These are phyloP conservation scores for Drosophila silvestris DNA, from an alignment of 2,888 invertebrate species.

Conservation along the genomic window DNA sequence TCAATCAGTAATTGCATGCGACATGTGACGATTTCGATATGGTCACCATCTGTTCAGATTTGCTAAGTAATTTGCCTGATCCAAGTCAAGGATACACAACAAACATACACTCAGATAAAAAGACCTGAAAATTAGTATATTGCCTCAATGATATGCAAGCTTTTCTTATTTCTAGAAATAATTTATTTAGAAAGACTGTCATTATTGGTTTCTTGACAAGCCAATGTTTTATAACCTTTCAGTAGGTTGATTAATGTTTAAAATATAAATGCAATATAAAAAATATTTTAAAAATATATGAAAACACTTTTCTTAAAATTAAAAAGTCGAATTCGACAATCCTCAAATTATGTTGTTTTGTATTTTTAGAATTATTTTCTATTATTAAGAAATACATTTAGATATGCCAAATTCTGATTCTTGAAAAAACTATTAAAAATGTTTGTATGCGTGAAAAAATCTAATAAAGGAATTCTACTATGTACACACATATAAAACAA, in stretches of 20 bases:
- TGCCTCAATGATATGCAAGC: not conserved
- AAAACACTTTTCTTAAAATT: not conserved
- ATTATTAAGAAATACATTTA: not conserved
- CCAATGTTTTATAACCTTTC: too few relatives aligned
- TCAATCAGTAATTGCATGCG: conserved; percentile 53
- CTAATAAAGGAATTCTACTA: too few relatives aligned
- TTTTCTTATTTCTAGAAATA: not conserved
- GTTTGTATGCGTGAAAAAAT: not conserved
- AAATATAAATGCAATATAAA: too few relatives aligned
- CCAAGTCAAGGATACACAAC: conserved; percentile 21
- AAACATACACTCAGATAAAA: not conserved
- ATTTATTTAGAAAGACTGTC: not conserved
- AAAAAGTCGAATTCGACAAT: not conserved
- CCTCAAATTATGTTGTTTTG: not conserved
- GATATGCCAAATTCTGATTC: not conserved
- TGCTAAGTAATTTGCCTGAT: conserved; percentile 23
- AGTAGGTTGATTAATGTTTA: too few relatives aligned
- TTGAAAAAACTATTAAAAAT: not conserved
- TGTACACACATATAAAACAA: too few relatives aligned
- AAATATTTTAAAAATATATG: not conserved
- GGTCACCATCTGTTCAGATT: conserved; percentile 32
- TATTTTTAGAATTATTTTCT: not conserved
- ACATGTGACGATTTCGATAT: conserved; percentile 54
- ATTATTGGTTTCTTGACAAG: too few relatives aligned
- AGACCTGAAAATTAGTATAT: not conserved